These are phyloP conservation scores for Drosophila nebulosa DNA, from an alignment of 1,140 invertebrate genomes.

Conservation along the genomic window DNA sequence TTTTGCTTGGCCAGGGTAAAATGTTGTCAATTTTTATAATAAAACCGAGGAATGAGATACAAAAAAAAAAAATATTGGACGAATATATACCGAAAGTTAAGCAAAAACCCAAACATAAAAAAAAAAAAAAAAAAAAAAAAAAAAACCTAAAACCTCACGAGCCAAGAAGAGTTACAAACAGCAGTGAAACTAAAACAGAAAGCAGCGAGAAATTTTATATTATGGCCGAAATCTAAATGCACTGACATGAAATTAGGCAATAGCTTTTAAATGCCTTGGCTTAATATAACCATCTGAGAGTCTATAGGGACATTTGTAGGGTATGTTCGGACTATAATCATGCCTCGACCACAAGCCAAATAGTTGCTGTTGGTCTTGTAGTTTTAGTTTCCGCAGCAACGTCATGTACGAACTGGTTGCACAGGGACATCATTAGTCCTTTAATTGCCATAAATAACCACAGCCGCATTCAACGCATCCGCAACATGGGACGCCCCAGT, in stretches of 20 bases:
- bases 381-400: conserved; percentile 23
- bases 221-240: neutral
- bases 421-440: conserved; percentile 77
- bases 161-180: neutral
- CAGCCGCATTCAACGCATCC: conserved; percentile 46
- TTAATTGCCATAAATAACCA: conserved; percentile 79
- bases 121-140: neutral
- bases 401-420: conserved; percentile 53
- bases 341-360: conserved; percentile 16
- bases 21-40: conserved; percentile 61
- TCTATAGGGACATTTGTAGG: neutral
- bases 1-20: conserved; percentile 50
- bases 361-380: conserved; percentile 24
- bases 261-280: too few relatives aligned
- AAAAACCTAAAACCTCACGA: neutral
- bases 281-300: too few relatives aligned
- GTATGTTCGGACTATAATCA: conserved; percentile 19
- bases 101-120: neutral
- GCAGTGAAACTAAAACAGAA: neutral
- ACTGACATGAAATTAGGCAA: neutral
- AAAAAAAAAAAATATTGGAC: conserved; percentile 16
- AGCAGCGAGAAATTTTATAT: neutral
- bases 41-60: conserved; percentile 10
- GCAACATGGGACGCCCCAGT: conserved; percentile 6
- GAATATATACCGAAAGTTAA: conserved; percentile 5